A percentile compares a stretch with the other conserved stretches of the same genome.
Evolutionary conservation across 1,140 invertebrate species (phyloP).

Genomic region (Patella vulgata): DNA sequence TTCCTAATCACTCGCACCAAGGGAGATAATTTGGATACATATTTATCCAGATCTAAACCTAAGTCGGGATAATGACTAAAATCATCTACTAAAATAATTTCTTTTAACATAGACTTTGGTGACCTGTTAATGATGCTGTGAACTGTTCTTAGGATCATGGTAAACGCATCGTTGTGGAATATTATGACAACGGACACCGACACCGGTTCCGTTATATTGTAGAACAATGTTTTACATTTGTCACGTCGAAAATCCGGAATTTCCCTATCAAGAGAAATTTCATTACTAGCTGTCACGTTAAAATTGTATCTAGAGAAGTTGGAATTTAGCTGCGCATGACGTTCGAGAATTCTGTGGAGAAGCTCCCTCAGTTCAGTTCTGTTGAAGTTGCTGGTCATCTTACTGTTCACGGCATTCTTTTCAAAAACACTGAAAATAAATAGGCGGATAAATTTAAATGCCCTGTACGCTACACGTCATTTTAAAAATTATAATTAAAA

Average conservation of each 20-base stretch:
- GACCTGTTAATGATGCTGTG: slow-evolving; percentile 85
- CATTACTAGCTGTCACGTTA: slow-evolving; percentile 96
- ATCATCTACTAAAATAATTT: slow-evolving; percentile 92
- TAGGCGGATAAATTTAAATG: no score
- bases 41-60: slow-evolving; percentile 8
- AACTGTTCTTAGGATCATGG: slow-evolving; percentile 84
- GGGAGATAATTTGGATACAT: slow-evolving; percentile 7
- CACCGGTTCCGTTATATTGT: no score
- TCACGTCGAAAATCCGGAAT: slow-evolving; percentile 92
- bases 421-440: no score
- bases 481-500: no score
- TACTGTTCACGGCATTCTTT: no score
- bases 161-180: slow-evolving; percentile 92
- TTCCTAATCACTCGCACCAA: slow-evolving; percentile 22
- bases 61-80: slow-evolving; percentile 4
- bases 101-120: slow-evolving; percentile 77
- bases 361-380: no score
- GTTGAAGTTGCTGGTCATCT: no score
- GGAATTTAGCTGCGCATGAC: no score
- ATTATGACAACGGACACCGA: slow-evolving; percentile 78
- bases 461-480: no score
- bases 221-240: no score
- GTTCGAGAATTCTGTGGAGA: no score
- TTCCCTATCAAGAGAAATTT: slow-evolving; percentile 91
- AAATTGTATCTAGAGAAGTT: slow-evolving; percentile 99